phyloP scores from a whole-genome alignment of 1,140 invertebrate species.

The Parasteatoda tepidariorum region DNA sequence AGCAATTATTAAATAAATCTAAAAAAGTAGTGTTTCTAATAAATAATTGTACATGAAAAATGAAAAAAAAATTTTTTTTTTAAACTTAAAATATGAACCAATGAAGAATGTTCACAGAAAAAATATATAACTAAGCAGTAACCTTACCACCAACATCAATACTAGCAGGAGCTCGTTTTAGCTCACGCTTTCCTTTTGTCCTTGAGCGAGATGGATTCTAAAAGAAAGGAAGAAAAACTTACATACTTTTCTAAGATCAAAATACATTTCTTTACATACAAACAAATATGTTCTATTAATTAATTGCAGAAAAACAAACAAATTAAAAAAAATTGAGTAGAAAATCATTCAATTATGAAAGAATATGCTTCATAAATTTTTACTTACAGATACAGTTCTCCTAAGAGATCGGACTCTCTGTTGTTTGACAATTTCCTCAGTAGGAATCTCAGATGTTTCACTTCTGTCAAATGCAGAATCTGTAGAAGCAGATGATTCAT shows the following conservation, averaged over 20 bases:
- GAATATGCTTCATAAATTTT: not conserved
- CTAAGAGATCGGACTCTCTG: constrained; percentile 11
- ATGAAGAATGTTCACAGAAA: not conserved
- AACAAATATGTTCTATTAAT: too few species aligned
- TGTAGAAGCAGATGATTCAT: constrained; percentile 49
- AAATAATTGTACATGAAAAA: too few species aligned
- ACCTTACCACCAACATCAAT: constrained; percentile 50
- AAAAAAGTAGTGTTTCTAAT: too few species aligned
- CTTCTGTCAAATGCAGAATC: constrained; percentile 55
- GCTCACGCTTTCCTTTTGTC: constrained; percentile 15
- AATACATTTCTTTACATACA: too few species aligned
- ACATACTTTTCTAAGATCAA: too few species aligned
- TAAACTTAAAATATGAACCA: not conserved
- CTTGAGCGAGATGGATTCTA: constrained; percentile 31
- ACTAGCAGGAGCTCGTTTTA: constrained; percentile 14
- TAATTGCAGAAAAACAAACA: not conserved
- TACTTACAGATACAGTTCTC: constrained; percentile 44
- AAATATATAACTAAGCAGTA: not conserved
- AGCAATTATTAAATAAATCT: too few species aligned
- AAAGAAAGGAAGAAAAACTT: not conserved
- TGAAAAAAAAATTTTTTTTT: not conserved
- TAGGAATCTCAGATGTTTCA: constrained; percentile 19
- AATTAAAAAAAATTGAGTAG: not conserved
- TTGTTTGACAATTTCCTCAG: not conserved
- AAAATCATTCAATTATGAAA: not conserved